These are phyloP conservation scores for Zophobas morio DNA, from an alignment of 1,140 invertebrate genomes.

Conservation along the genomic window DNA sequence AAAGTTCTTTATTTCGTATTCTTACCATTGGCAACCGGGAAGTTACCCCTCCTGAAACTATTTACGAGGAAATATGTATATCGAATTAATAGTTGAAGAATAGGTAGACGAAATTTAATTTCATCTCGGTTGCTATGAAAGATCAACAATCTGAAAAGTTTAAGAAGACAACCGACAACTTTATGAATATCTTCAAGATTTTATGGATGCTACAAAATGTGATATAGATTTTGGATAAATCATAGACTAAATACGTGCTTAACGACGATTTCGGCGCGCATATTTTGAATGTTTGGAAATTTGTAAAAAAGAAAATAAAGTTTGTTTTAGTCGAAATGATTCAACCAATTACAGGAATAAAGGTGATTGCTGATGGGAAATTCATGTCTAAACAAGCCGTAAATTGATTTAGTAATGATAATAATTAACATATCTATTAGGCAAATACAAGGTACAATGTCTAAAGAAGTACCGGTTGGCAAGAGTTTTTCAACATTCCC, in stretches of 20 bases:
- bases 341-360: slow-evolving; percentile 66
- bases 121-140: slow-evolving; percentile 69
- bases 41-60: slow-evolving; percentile 72
- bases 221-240: slow-evolving; percentile 7
- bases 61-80: slow-evolving; percentile 68
- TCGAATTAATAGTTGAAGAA: slow-evolving; percentile 67
- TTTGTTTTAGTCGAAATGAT: slow-evolving; percentile 65
- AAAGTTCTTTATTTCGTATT: too few relatives aligned
- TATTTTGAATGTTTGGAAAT: slow-evolving; percentile 20
- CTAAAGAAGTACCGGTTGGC: too few relatives aligned
- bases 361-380: slow-evolving; percentile 54
- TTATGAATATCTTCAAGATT: slow-evolving; percentile 50
- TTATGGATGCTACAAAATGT: slow-evolving; percentile 60
- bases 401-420: slow-evolving; percentile 30
- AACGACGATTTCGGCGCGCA: slow-evolving; percentile 45
- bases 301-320: slow-evolving; percentile 33
- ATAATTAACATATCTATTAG: too few relatives aligned
- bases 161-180: slow-evolving; percentile 20
- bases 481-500: too few relatives aligned
- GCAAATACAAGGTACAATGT: too few relatives aligned
- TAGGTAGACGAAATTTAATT: slow-evolving; percentile 70
- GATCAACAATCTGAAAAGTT: slow-evolving; percentile 63
- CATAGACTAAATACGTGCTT: slow-evolving; percentile 30
- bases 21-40: slow-evolving; percentile 65
- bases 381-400: slow-evolving; percentile 57